Percentiles rank a stretch among this genome's conserved stretches.
phyloP scores from a whole-genome alignment of 1,140 invertebrate species.

The Microplitis mediator region DNA sequence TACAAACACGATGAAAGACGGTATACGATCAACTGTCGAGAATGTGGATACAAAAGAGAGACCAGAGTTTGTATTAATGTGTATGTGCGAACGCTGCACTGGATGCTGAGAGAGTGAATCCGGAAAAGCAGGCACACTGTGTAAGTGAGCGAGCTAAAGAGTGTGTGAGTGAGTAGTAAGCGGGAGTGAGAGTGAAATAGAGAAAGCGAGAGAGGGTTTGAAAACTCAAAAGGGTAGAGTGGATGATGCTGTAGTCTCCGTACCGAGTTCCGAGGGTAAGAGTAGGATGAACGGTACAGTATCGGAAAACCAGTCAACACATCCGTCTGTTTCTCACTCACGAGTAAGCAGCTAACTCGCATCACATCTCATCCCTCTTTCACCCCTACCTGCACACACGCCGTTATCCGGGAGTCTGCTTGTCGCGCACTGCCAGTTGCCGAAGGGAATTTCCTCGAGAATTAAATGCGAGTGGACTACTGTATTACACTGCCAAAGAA shows the following conservation, averaged over 20 bases:
- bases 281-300: constrained; percentile 17
- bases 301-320: constrained; percentile 48
- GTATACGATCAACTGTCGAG: background rate
- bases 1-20: constrained; percentile 39
- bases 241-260: too few relatives aligned
- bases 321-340: constrained; percentile 37
- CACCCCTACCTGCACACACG: background rate
- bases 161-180: background rate
- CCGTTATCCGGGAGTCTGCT: too few relatives aligned
- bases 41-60: constrained; percentile 4
- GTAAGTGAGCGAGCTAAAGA: constrained; percentile 28
- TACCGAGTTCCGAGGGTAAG: background rate
- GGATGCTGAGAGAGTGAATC: constrained; percentile 28
- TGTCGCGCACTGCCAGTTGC: background rate
- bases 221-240: constrained; percentile 14
- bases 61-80: background rate
- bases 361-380: background rate
- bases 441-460: constrained; percentile 20
- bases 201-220: background rate
- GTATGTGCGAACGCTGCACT: background rate
- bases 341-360: background rate
- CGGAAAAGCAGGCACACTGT: constrained; percentile 31
- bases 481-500: background rate
- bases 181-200: constrained; percentile 11
- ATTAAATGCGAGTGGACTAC: constrained; percentile 1